Percentiles rank a stretch among this genome's conserved stretches.
phyloP scores from a whole-genome alignment of 1,140 invertebrate genomes.

The Carcinoscorpius rotundicauda region DNA sequence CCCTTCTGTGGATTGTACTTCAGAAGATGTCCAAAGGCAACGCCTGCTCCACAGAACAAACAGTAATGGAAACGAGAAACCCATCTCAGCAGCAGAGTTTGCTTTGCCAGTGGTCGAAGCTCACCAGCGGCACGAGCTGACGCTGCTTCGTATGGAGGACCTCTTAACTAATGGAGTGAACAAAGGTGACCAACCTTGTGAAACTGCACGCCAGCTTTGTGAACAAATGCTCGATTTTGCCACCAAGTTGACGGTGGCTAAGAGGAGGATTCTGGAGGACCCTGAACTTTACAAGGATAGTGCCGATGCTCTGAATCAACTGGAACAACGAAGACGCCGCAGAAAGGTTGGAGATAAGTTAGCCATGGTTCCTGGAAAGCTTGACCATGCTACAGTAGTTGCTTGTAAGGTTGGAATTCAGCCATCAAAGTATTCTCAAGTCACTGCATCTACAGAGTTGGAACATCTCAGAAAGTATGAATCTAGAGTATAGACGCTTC shows the following conservation, averaged over 20 bases:
- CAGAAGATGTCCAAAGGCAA: background rate
- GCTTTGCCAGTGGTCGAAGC: slow-evolving; percentile 59
- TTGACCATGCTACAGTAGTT: slow-evolving; percentile 67
- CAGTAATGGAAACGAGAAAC: too few relatives aligned
- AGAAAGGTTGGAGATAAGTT: slow-evolving; percentile 57
- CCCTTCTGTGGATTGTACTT: slow-evolving; percentile 2
- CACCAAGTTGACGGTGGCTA: slow-evolving; percentile 49
- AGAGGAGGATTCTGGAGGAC: slow-evolving; percentile 64
- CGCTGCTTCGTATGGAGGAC: slow-evolving; percentile 65
- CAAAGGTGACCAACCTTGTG: slow-evolving; percentile 40
- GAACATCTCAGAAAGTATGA: too few relatives aligned
- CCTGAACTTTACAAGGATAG: slow-evolving; percentile 58
- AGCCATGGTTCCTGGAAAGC: slow-evolving; percentile 69
- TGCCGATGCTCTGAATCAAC: slow-evolving; percentile 33
- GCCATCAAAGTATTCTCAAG: too few relatives aligned
- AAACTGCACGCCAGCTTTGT: slow-evolving; percentile 49
- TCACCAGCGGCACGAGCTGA: slow-evolving; percentile 65
- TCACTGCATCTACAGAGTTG: too few relatives aligned
- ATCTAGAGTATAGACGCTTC: too few relatives aligned
- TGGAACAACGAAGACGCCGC: slow-evolving; percentile 42
- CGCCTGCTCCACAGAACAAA: too few relatives aligned
- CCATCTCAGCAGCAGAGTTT: background rate
- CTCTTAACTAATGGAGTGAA: slow-evolving; percentile 54
- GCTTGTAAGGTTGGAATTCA: slow-evolving; percentile 16
- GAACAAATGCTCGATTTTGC: slow-evolving; percentile 66